These are phyloP conservation scores for Metacarcinus magister DNA, from an alignment of 2,888 invertebrate genomes.

Conservation along the genomic window DNA sequence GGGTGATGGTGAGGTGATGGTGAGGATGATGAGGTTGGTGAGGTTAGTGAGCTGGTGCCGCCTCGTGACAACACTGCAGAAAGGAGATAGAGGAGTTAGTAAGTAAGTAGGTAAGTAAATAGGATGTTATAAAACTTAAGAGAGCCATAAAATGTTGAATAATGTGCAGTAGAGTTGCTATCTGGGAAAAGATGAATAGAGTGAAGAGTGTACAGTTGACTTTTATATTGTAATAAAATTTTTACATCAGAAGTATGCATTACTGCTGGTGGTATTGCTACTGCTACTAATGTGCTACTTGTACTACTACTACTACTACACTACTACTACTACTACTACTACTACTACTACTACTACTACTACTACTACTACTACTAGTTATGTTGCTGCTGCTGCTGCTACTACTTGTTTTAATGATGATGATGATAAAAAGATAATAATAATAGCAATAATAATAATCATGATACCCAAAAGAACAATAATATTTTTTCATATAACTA, in stretches of 20 bases:
- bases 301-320: background rate
- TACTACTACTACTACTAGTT: constrained; percentile 3
- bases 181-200: background rate
- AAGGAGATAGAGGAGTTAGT: background rate
- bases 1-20: background rate
- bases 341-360: constrained; percentile 43
- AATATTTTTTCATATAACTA: background rate
- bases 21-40: background rate
- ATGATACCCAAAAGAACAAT: background rate
- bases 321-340: background rate
- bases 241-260: background rate
- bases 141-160: background rate
- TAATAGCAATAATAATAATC: background rate
- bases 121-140: constrained; percentile 17
- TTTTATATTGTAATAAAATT: background rate
- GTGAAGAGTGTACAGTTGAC: constrained; percentile 3
- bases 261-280: background rate
- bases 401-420: background rate
- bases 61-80: background rate
- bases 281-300: background rate
- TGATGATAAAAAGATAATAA: background rate
- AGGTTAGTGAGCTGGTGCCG: background rate
- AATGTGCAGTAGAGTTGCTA: background rate
- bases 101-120: background rate
- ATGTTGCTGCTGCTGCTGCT: background rate